phyloP scores from a whole-genome alignment of 2,113 vertebrate genomes.

The Thymallus thymallus region DNA sequence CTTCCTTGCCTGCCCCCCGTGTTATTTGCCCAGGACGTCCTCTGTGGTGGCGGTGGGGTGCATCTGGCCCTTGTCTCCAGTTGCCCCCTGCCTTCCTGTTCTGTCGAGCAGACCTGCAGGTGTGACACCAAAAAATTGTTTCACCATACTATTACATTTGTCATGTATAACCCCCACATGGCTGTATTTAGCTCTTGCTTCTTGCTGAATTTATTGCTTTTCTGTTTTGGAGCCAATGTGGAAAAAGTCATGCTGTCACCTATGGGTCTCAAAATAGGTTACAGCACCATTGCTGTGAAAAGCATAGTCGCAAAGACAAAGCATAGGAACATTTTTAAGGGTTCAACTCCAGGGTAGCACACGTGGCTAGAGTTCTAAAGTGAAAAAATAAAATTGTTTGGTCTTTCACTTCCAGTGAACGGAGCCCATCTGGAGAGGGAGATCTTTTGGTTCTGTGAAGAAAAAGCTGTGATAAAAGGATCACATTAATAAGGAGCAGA shows the following conservation, averaged over 20 bases:
- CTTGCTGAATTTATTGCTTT: background rate
- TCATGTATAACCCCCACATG: too few relatives aligned
- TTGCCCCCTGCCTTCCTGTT: conserved; percentile 56
- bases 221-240: background rate
- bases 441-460: conserved; percentile 26
- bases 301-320: conserved; percentile 18
- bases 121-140: conserved; percentile 18
- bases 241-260: conserved; percentile 29
- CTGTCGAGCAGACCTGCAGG: conserved; percentile 33
- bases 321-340: conserved; percentile 48
- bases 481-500: conserved; percentile 67
- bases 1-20: conserved; percentile 13
- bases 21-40: conserved; percentile 69
- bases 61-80: conserved; percentile 47
- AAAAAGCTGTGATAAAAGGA: conserved; percentile 52
- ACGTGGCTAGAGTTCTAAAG: conserved; percentile 56
- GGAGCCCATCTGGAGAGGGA: conserved; percentile 63
- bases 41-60: conserved; percentile 37
- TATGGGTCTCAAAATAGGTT: conserved; percentile 25
- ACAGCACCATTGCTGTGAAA: conserved; percentile 39
- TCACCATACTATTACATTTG: background rate
- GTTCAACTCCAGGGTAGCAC: conserved; percentile 69
- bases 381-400: conserved; percentile 45
- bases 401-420: conserved; percentile 62
- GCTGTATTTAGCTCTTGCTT: background rate